Conservation (phyloP, 1,140 invertebrate species). For the Sipha flava region DNA sequence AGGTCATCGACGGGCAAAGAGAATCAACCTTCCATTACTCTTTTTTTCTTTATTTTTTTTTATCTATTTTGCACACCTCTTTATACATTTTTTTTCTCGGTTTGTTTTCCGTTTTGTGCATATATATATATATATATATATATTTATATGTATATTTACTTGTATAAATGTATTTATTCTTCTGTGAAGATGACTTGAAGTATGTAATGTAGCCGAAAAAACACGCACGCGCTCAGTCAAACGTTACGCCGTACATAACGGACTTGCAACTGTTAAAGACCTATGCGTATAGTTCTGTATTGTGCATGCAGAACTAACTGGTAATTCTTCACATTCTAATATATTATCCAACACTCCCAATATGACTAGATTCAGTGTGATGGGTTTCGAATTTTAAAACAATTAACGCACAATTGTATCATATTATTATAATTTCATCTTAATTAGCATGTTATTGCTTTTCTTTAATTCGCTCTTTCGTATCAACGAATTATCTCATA, state of each 20-base stretch:
- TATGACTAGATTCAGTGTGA: no score
- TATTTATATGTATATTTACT: neutral
- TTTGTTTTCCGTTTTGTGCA: neutral
- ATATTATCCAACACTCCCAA: no score
- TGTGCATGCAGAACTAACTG: neutral
- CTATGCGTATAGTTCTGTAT: neutral
- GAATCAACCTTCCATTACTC: constrained; percentile 6
- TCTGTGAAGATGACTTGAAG: neutral
- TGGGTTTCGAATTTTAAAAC: no score
- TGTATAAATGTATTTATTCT: neutral
- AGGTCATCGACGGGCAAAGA: constrained; percentile 24
- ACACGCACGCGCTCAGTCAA: neutral
- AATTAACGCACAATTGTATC: no score
- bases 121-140: neutral
- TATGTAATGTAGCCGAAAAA: constrained; percentile 17
- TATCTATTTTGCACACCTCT: neutral
- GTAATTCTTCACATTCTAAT: neutral
- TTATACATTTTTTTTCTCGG: neutral
- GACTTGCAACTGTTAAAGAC: constrained; percentile 7
- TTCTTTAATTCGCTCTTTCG: no score
- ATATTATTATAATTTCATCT: no score
- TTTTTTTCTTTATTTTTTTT: neutral
- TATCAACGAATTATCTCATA: no score
- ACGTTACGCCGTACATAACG: constrained; percentile 10
- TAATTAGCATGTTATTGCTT: no score